phyloP scores from a whole-genome alignment of 2,888 invertebrate species.

The Netelia melanura region DNA sequence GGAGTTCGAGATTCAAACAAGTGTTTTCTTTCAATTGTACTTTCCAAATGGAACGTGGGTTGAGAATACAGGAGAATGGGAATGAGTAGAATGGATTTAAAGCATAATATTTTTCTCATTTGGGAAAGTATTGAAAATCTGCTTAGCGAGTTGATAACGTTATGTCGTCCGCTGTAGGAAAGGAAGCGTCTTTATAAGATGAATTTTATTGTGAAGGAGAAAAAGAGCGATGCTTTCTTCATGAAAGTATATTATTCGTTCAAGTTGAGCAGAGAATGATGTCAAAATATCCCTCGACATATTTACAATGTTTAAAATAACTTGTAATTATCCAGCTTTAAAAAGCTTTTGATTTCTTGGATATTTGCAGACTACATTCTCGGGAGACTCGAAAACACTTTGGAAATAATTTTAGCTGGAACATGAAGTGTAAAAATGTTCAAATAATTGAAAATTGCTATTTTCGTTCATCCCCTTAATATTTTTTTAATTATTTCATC shows the following conservation, averaged over 20 bases:
- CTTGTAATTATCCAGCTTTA: too few species aligned
- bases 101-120: neutral
- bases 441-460: neutral
- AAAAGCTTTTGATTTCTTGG: too few species aligned
- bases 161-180: too few species aligned
- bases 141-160: too few species aligned
- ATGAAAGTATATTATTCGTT: conserved; percentile 24
- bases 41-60: neutral
- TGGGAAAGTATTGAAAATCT: conserved; percentile 5
- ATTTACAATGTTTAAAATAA: neutral
- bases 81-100: neutral
- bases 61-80: neutral
- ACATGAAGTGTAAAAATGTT: neutral
- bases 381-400: too few species aligned
- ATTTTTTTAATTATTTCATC: too few species aligned
- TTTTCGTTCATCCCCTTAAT: too few species aligned
- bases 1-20: conserved; percentile 1
- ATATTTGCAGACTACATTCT: too few species aligned
- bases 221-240: conserved; percentile 6
- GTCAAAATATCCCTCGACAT: neutral
- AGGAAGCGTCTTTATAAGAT: too few species aligned
- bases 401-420: too few species aligned
- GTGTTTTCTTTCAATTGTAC: conserved; percentile 1
- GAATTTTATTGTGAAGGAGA: neutral
- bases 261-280: neutral